Conservation (phyloP, 2,797 vertebrate species). For the Rhyacichthys aspro region DNA sequence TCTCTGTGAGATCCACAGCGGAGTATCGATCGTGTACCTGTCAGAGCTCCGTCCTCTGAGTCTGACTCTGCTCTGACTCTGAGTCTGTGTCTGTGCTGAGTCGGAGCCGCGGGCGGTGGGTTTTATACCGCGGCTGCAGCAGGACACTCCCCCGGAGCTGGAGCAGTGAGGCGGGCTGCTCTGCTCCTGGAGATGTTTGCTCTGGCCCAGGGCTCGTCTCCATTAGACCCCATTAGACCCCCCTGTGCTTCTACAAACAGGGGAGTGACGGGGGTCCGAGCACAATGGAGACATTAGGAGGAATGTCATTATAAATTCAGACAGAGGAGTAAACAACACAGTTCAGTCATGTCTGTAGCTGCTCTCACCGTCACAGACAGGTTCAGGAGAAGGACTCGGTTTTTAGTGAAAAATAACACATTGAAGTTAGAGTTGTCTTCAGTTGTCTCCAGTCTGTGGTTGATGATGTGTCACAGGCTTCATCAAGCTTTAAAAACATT, state of each 20-base stretch:
- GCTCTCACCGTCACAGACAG: not conserved
- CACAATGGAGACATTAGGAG: conserved; percentile 49
- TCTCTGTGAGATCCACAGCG: too few species aligned
- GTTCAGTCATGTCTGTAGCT: not conserved
- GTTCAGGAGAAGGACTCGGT: too few species aligned
- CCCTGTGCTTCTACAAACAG: conserved; percentile 10
- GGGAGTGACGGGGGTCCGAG: not conserved
- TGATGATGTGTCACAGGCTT: too few species aligned
- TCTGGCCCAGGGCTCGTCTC: conserved; percentile 19
- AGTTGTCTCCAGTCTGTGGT: too few species aligned
- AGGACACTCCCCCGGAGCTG: conserved; percentile 68
- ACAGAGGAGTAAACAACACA: conserved; percentile 19
- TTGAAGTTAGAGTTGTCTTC: too few species aligned
- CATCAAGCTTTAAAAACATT: too few species aligned
- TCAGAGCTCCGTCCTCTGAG: not conserved
- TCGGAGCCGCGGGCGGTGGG: conserved; percentile 33
- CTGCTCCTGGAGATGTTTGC: conserved; percentile 77
- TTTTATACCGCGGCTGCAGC: conserved; percentile 78
- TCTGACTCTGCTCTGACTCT: conserved; percentile 12
- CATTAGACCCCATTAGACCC: too few species aligned
- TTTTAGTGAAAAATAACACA: too few species aligned
- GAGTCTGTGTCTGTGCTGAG: conserved; percentile 12
- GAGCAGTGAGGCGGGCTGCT: conserved; percentile 40
- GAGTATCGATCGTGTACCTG: too few species aligned
- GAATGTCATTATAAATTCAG: conserved; percentile 30